Evolutionary conservation across 1,140 invertebrate species (phyloP).

Genomic region (Caenorhabditis tropicalis): DNA sequence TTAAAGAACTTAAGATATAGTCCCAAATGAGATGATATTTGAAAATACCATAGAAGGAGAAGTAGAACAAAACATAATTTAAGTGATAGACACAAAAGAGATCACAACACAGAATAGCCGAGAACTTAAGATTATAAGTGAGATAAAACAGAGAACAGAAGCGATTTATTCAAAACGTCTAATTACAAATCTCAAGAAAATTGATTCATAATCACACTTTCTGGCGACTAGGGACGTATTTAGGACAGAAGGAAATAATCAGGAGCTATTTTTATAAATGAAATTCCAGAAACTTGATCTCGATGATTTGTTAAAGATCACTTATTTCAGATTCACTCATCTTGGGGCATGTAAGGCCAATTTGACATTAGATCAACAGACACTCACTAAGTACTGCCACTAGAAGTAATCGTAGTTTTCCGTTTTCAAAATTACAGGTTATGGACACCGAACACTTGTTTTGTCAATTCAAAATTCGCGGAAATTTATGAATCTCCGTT

Average conservation of each 20-base stretch:
- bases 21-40: too few species aligned
- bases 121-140: too few species aligned
- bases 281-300: too few species aligned
- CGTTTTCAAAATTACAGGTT: slow-evolving; percentile 63
- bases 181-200: too few species aligned
- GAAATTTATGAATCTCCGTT: slow-evolving; percentile 51
- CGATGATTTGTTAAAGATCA: not conserved
- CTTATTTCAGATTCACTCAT: slow-evolving; percentile 65
- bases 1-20: not conserved
- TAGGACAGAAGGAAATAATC: not conserved
- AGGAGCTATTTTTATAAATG: not conserved
- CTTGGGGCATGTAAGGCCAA: slow-evolving; percentile 68
- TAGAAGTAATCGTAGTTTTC: slow-evolving; percentile 67
- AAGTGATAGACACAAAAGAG: too few species aligned
- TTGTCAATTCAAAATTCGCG: slow-evolving; percentile 45
- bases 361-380: slow-evolving; percentile 60
- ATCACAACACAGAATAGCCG: too few species aligned
- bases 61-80: too few species aligned
- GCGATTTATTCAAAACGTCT: too few species aligned
- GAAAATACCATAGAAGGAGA: too few species aligned
- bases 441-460: slow-evolving; percentile 38
- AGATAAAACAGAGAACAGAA: too few species aligned
- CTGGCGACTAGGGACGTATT: not conserved
- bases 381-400: slow-evolving; percentile 67
- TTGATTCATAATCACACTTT: too few species aligned